A percentile compares a stretch with the other conserved stretches of the same genome.
These are phyloP conservation scores for Polymixis lichenea DNA, from an alignment of 2,888 invertebrate species.

Conservation along the genomic window DNA sequence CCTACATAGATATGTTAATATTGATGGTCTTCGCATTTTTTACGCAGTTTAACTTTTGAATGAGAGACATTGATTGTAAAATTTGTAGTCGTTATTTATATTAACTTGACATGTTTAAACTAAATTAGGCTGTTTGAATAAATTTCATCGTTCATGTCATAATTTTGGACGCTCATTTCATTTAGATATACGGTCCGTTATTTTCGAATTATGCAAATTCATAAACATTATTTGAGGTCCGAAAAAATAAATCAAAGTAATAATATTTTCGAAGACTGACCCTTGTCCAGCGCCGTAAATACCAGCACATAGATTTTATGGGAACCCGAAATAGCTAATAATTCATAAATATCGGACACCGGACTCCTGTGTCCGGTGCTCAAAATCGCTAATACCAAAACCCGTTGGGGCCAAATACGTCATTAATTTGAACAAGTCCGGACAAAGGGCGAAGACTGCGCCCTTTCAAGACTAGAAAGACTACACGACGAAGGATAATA, in stretches of 20 bases:
- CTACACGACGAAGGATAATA: constrained; percentile 78
- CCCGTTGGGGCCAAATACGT: constrained; percentile 84
- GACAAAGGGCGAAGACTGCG: constrained; percentile 83
- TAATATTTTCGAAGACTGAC: constrained; percentile 65
- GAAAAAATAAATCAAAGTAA: constrained; percentile 57
- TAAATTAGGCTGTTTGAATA: constrained; percentile 62
- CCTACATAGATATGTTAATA: constrained; percentile 66
- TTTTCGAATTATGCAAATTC: constrained; percentile 57
- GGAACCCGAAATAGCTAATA: constrained; percentile 85
- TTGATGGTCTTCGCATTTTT: constrained; percentile 56
- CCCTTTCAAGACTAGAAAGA: constrained; percentile 77
- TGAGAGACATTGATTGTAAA: constrained; percentile 52
- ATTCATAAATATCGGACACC: constrained; percentile 87
- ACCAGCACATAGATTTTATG: constrained; percentile 79
- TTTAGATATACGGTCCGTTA: constrained; percentile 42
- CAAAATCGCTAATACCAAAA: constrained; percentile 76
- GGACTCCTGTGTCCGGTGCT: constrained; percentile 73
- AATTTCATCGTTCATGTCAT: constrained; percentile 61
- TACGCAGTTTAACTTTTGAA: constrained; percentile 56
- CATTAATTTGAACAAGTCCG: constrained; percentile 77
- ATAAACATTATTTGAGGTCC: constrained; percentile 15
- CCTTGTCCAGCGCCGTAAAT: constrained; percentile 61
- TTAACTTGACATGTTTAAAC: constrained; percentile 46
- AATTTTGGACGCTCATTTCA: constrained; percentile 54
- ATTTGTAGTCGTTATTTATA: constrained; percentile 62